A percentile compares a stretch with the other conserved stretches of the same genome.
phyloP scores from a whole-genome alignment of 2,797 vertebrate species.

The Chrosomus eos region DNA sequence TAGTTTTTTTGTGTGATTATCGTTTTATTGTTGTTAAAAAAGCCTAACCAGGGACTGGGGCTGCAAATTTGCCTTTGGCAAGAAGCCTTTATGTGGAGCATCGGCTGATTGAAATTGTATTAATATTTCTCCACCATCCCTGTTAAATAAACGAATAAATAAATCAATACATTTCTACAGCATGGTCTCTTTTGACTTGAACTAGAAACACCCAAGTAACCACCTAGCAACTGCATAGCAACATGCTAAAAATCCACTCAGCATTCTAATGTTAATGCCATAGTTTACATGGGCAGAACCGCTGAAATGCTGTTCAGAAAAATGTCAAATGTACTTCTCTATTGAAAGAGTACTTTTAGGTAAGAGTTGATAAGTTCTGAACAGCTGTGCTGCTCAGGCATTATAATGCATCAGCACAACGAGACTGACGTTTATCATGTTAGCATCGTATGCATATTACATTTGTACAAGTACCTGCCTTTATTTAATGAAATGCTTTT shows the following conservation, averaged over 20 bases:
- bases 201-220: background rate
- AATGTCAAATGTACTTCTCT: background rate
- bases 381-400: background rate
- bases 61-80: too few species aligned
- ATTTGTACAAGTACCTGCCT: background rate
- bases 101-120: too few species aligned
- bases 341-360: background rate
- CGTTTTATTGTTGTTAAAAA: too few species aligned
- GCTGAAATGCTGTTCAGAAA: background rate
- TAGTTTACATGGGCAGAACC: background rate
- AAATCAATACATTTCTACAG: too few species aligned
- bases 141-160: too few species aligned
- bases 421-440: background rate
- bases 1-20: too few species aligned
- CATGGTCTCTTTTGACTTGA: background rate
- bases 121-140: too few species aligned
- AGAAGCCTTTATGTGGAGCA: too few species aligned
- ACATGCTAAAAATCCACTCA: background rate
- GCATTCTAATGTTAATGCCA: background rate
- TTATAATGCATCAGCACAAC: background rate
- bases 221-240: background rate
- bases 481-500: constrained; percentile 34
- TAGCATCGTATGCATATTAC: background rate
- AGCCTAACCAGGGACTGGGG: too few species aligned
- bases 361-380: constrained; percentile 13